These are phyloP conservation scores for Protodeltote pygarga DNA, from an alignment of 2,888 invertebrate genomes.

Conservation along the genomic window DNA sequence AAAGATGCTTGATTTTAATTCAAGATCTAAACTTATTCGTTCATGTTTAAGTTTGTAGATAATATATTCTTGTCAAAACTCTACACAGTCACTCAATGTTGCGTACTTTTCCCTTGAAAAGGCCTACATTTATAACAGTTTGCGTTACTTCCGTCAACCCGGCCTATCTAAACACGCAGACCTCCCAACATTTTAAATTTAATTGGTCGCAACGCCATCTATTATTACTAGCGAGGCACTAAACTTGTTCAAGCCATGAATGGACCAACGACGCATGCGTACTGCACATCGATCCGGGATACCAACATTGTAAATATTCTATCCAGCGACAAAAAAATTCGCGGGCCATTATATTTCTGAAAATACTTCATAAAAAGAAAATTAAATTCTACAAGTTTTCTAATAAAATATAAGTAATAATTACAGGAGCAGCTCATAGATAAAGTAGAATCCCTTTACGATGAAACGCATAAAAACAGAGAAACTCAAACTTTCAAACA, in stretches of 20 bases:
- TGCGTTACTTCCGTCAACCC: slow-evolving; percentile 37
- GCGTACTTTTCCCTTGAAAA: slow-evolving; percentile 33
- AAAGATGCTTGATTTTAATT: neutral
- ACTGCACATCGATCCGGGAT: slow-evolving; percentile 75
- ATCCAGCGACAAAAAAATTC: slow-evolving; percentile 67
- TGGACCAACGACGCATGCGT: slow-evolving; percentile 79
- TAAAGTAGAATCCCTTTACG: slow-evolving; percentile 13
- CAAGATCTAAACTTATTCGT: neutral
- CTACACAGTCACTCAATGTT: slow-evolving; percentile 23
- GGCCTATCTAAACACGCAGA: slow-evolving; percentile 45
- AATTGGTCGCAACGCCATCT: slow-evolving; percentile 69
- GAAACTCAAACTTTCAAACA: slow-evolving; percentile 29
- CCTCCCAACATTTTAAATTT: slow-evolving; percentile 50
- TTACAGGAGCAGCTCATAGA: slow-evolving; percentile 8
- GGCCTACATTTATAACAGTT: slow-evolving; percentile 42
- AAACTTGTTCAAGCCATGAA: slow-evolving; percentile 64
- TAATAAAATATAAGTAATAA: slow-evolving; percentile 13
- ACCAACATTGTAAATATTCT: slow-evolving; percentile 76
- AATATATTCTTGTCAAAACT: slow-evolving; percentile 34
- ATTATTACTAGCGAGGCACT: slow-evolving; percentile 53
- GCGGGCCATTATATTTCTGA: slow-evolving; percentile 52
- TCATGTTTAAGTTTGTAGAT: slow-evolving; percentile 14
- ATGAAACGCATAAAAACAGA: slow-evolving; percentile 12
- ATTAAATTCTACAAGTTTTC: slow-evolving; percentile 19
- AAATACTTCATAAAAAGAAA: slow-evolving; percentile 13